A percentile compares a stretch with the other conserved stretches of the same genome.
phyloP scores from a whole-genome alignment of 2,888 invertebrate species.

The Mayetiola destructor region DNA sequence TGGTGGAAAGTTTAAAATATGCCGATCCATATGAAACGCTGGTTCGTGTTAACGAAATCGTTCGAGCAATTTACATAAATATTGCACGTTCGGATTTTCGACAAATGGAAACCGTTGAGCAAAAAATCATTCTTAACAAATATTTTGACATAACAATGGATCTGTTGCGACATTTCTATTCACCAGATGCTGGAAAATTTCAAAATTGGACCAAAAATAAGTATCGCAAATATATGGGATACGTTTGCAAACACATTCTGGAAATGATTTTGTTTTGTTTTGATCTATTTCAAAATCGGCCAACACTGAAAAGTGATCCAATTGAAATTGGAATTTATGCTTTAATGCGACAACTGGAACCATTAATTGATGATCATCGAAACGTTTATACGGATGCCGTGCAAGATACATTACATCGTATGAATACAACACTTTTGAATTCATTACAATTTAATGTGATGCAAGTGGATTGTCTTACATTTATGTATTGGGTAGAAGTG shows the following conservation, averaged over 20 bases:
- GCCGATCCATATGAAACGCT: slow-evolving; percentile 25
- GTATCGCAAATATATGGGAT: slow-evolving; percentile 25
- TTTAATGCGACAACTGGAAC: slow-evolving; percentile 18
- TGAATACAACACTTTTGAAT: slow-evolving; percentile 25
- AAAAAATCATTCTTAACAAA: slow-evolving; percentile 24
- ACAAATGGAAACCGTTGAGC: slow-evolving; percentile 23
- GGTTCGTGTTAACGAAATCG: slow-evolving; percentile 23
- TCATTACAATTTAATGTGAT: slow-evolving; percentile 26
- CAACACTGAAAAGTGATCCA: slow-evolving; percentile 18
- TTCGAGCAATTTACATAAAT: slow-evolving; percentile 23
- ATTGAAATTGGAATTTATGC: slow-evolving; percentile 22
- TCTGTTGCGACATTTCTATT: slow-evolving; percentile 26
- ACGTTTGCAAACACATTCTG: slow-evolving; percentile 24
- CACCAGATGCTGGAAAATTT: slow-evolving; percentile 26
- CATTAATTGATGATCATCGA: slow-evolving; percentile 16
- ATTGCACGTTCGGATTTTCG: slow-evolving; percentile 24
- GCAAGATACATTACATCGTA: slow-evolving; percentile 23
- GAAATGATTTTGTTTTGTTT: slow-evolving; percentile 24
- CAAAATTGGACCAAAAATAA: slow-evolving; percentile 22
- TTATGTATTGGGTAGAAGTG: slow-evolving; percentile 28
- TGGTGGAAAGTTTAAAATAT: slow-evolving; percentile 24
- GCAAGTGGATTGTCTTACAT: slow-evolving; percentile 25
- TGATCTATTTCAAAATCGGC: slow-evolving; percentile 22
- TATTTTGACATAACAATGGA: slow-evolving; percentile 25
- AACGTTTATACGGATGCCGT: slow-evolving; percentile 15